Evolutionary conservation across 2,888 invertebrate genomes (phyloP).

Genomic region (Drosophila kokeensis): DNA sequence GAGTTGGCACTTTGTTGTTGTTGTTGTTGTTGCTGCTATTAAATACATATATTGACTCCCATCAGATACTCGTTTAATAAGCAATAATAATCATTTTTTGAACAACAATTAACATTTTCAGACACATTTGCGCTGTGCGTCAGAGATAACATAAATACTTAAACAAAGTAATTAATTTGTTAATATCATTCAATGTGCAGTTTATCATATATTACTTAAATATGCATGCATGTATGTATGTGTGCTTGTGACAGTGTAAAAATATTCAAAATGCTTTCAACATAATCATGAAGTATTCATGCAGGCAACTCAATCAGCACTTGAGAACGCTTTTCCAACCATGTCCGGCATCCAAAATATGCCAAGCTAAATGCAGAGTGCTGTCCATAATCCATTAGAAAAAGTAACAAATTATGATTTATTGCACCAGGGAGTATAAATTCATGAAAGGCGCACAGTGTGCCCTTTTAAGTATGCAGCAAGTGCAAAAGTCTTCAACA

Average conservation of each 20-base stretch:
- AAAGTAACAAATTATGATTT: slow-evolving; percentile 79
- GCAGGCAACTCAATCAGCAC: slow-evolving; percentile 62
- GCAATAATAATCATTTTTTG: slow-evolving; percentile 35
- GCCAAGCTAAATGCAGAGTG: slow-evolving; percentile 45
- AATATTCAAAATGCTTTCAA: slow-evolving; percentile 28
- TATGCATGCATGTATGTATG: background rate
- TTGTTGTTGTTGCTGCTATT: slow-evolving; percentile 14
- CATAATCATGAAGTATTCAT: slow-evolving; percentile 46
- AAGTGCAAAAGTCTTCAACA: slow-evolving; percentile 33
- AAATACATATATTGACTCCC: slow-evolving; percentile 29
- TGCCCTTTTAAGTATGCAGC: slow-evolving; percentile 61
- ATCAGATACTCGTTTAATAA: slow-evolving; percentile 35
- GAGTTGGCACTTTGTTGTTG: slow-evolving; percentile 39
- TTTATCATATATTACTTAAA: slow-evolving; percentile 7
- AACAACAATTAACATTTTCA: slow-evolving; percentile 49
- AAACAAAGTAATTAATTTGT: slow-evolving; percentile 63
- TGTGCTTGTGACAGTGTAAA: background rate
- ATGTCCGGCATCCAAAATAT: slow-evolving; percentile 57
- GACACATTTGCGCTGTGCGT: slow-evolving; percentile 28
- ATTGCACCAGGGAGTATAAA: slow-evolving; percentile 63
- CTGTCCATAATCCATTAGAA: slow-evolving; percentile 79
- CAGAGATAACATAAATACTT: slow-evolving; percentile 56
- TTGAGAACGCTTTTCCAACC: slow-evolving; percentile 43
- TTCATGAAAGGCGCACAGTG: slow-evolving; percentile 68
- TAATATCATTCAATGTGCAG: slow-evolving; percentile 30